A percentile compares a stretch with the other conserved stretches of the same genome.
These are phyloP conservation scores for Zaprionus inermis DNA, from an alignment of 1,140 invertebrate genomes.

Conservation along the genomic window DNA sequence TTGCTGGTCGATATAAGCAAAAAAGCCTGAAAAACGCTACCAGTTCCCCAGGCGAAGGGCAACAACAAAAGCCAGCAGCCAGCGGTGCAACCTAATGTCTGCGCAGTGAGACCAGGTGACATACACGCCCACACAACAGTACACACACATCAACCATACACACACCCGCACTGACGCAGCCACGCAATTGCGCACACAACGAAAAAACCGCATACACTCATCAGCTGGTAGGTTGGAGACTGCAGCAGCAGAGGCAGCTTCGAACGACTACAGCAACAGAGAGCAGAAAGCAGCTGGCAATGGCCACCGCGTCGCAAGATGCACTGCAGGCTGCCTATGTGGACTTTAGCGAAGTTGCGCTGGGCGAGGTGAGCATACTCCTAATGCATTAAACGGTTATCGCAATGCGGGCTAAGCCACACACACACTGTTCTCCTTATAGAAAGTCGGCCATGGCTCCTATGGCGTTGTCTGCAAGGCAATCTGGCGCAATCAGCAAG, in stretches of 20 bases:
- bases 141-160: not conserved
- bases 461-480: constrained; percentile 97
- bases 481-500: constrained; percentile 92
- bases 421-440: constrained; percentile 8
- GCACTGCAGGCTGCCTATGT: constrained; percentile 57
- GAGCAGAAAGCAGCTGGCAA: constrained; percentile 33
- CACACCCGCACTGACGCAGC: not conserved
- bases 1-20: constrained; percentile 44
- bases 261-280: not conserved
- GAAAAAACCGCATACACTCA: not conserved
- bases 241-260: constrained; percentile 22
- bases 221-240: not conserved
- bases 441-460: constrained; percentile 97
- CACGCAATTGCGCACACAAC: not conserved
- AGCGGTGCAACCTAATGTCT: constrained; percentile 4
- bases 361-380: constrained; percentile 49
- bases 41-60: not conserved
- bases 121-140: not conserved
- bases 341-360: constrained; percentile 56
- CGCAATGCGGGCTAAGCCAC: not conserved
- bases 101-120: constrained; percentile 14
- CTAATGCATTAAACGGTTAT: not conserved
- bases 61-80: constrained; percentile 18
- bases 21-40: constrained; percentile 15
- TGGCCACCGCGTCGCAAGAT: constrained; percentile 63